Evolutionary conservation across 2,888 invertebrate genomes (phyloP).

Genomic region (Neoascia interrupta): DNA sequence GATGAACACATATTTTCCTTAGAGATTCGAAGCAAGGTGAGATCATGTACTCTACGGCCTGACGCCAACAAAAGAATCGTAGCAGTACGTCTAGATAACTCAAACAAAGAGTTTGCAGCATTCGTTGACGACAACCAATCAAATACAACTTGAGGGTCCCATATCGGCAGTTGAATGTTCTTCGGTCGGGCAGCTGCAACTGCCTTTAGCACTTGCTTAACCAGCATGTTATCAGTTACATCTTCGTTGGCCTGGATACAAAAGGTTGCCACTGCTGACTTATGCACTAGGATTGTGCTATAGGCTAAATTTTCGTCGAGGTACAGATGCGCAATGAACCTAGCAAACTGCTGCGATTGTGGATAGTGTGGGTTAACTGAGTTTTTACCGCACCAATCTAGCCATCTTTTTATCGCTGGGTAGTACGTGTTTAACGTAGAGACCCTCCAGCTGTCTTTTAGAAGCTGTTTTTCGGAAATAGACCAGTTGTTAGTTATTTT

Average conservation of each 20-base stretch:
- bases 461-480: slow-evolving; percentile 18
- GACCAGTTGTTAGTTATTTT: slow-evolving; percentile 18
- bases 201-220: no score
- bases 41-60: slow-evolving; percentile 25
- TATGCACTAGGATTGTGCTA: no score
- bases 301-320: slow-evolving; percentile 17
- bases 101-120: slow-evolving; percentile 8
- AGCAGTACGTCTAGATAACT: slow-evolving; percentile 11
- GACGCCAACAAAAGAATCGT: slow-evolving; percentile 16
- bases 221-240: no score
- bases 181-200: slow-evolving; percentile 18
- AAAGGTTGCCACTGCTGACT: no score
- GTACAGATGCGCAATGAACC: slow-evolving; percentile 28
- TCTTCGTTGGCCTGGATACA: no score
- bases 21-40: slow-evolving; percentile 19
- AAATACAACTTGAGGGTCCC: slow-evolving; percentile 34
- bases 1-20: slow-evolving; percentile 12
- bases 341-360: neutral
- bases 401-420: slow-evolving; percentile 30
- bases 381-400: slow-evolving; percentile 11
- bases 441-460: no score
- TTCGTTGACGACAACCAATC: slow-evolving; percentile 19
- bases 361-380: slow-evolving; percentile 5
- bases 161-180: slow-evolving; percentile 18
- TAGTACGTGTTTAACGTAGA: slow-evolving; percentile 28